Evolutionary conservation across 1,140 invertebrate genomes (phyloP).

Genomic region (Eubasilissa regina): DNA sequence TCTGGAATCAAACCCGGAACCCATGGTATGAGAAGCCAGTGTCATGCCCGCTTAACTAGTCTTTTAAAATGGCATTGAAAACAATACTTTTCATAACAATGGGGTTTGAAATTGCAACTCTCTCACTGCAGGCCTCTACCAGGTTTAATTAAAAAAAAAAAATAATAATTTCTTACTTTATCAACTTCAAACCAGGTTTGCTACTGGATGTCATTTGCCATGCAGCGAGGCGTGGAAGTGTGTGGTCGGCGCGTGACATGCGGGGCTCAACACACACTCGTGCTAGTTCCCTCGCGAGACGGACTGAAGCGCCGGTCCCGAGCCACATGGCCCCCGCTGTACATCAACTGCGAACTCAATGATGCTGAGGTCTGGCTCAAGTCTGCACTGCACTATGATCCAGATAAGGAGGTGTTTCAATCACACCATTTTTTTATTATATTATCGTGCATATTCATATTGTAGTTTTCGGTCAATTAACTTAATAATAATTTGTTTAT

Average conservation of each 20-base stretch:
- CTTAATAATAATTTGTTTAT: too few species aligned
- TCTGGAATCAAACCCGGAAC: too few species aligned
- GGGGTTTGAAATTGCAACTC: too few species aligned
- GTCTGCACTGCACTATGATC: conserved; percentile 80
- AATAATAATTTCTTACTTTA: too few species aligned
- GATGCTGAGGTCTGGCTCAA: conserved; percentile 95
- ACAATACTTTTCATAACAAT: too few species aligned
- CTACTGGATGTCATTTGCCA: conserved; percentile 99
- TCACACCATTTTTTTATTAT: conserved; percentile 6
- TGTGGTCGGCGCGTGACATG: conserved; percentile 89
- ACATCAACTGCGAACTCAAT: conserved; percentile 93
- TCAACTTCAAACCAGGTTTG: conserved; percentile 77
- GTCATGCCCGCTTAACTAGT: too few species aligned
- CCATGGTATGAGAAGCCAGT: too few species aligned
- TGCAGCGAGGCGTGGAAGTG: conserved; percentile 94
- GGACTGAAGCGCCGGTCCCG: conserved; percentile 88
- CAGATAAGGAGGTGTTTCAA: conserved; percentile 65
- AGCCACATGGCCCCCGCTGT: conserved; percentile 92
- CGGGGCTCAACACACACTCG: conserved; percentile 88
- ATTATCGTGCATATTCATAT: background rate
- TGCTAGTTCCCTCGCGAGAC: conserved; percentile 85
- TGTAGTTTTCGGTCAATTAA: too few species aligned
- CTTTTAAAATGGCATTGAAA: too few species aligned
- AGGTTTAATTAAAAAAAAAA: too few species aligned
- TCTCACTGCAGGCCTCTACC: too few species aligned